Evolutionary conservation across 2,797 vertebrate genomes (phyloP), one percentile per base, ranked within the genome.

Genomic region (Hyperoplus immaculatus): DNA sequence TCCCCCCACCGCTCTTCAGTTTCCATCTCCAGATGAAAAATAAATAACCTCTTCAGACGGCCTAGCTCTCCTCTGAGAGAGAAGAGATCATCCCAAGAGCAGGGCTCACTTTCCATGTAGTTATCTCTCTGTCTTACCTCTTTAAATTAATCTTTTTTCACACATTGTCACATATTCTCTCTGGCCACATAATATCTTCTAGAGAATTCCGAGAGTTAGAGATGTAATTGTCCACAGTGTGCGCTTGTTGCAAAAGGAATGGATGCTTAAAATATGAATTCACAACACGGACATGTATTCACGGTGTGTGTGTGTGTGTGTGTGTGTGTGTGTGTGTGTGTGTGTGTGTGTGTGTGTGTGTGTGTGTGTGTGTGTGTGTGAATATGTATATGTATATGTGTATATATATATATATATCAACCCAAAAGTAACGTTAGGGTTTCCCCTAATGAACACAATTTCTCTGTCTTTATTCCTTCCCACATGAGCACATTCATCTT

Each of bases 11-110:
- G 67, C 88, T 93, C 87, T 90, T 94, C 89, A 90, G 85, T 91
- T 92, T 92, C 89, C 83, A 94, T 92, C 87, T 88, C 67, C 79
- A 88, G 91, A 94, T 94, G 91, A 94, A 95, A 95, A 93, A 94
- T 94, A 95, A 95, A 95, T 94, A 95, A 94, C 89, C 89, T 94
- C 86, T 92, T 93, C 86, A 93, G 92, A 93, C 62, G 70, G 77
- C 77, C 84, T 77, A 69, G 75, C 78, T 82, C 78, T 82, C 78
- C 86, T 89, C 71, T 65, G 78, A 89, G 84, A 88, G 77, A 87
- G 75, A 82, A 41, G 77, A 70, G 79, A 67, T 78, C 85, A 29
- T 87, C 87, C 87, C 81, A 81, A 73, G 88, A 87, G 85, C 81
- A 62, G 58, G 68, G 54, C 86, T 90, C 81, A 78, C 82, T 90